Evolutionary conservation across 2,797 vertebrate genomes (phyloP).

Genomic region (Anolis apletophallus): DNA sequence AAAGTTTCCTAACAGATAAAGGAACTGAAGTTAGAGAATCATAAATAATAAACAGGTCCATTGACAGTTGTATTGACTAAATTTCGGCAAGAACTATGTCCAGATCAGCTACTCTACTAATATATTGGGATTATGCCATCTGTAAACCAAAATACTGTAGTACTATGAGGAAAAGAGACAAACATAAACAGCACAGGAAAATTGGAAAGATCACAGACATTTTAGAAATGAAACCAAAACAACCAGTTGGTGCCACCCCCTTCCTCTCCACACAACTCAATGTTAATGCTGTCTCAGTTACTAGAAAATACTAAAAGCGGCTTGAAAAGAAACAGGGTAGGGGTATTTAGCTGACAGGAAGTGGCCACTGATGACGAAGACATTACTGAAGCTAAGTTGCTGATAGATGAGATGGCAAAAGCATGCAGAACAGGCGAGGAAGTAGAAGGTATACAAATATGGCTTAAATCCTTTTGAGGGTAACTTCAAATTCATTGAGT

Average conservation of each 20-base stretch:
- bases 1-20: not conserved
- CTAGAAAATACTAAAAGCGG: not conserved
- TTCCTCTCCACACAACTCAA: not conserved
- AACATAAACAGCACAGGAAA: not conserved
- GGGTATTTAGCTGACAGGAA: not conserved
- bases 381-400: not conserved
- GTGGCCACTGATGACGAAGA: not conserved
- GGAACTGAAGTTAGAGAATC: not conserved
- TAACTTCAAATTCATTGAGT: too few relatives aligned
- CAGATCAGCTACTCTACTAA: not conserved
- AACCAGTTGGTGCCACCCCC: too few relatives aligned
- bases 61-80: too few relatives aligned
- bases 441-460: not conserved
- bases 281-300: not conserved
- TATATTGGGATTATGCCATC: not conserved
- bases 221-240: not conserved
- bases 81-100: not conserved
- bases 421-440: not conserved
- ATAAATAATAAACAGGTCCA: too few relatives aligned
- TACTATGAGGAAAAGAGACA: not conserved
- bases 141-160: not conserved
- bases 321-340: not conserved
- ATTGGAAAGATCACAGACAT: not conserved
- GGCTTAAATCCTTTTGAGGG: too few relatives aligned
- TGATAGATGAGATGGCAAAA: not conserved